phyloP scores from a whole-genome alignment of 2,888 invertebrate genomes.

The Drosophila yooni region DNA sequence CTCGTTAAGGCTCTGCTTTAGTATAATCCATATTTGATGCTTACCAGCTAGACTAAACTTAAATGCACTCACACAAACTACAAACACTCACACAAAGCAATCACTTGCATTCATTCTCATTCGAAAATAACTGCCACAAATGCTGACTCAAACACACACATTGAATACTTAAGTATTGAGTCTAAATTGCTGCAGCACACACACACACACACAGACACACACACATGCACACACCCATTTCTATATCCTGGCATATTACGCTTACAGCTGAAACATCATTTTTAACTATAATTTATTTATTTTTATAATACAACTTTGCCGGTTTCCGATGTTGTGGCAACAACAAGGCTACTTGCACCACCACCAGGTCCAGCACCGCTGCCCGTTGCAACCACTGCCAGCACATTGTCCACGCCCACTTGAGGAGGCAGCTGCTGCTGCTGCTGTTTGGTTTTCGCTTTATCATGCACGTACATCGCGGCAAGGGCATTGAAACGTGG shows the following conservation, averaged over 20 bases:
- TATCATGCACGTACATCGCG: conserved; percentile 92
- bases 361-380: conserved; percentile 70
- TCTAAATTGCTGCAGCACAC: conserved; percentile 35
- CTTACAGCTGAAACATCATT: conserved; percentile 77
- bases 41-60: conserved; percentile 23
- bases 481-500: conserved; percentile 98
- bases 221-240: conserved; percentile 22
- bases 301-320: conserved; percentile 79
- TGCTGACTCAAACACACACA: conserved; percentile 2
- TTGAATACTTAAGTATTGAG: conserved; percentile 43
- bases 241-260: conserved; percentile 48
- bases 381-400: conserved; percentile 65
- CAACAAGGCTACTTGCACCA: conserved; percentile 49
- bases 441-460: conserved; percentile 71
- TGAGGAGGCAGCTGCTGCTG: conserved; percentile 20
- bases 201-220: background rate
- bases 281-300: conserved; percentile 78
- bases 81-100: conserved; percentile 1
- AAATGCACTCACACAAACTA: conserved; percentile 1
- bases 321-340: conserved; percentile 31
- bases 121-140: conserved; percentile 9
- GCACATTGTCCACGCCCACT: conserved; percentile 49
- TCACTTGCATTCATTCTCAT: background rate
- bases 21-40: conserved; percentile 31
- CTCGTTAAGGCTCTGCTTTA: conserved; percentile 29